Conservation (phyloP, 2,797 vertebrate genomes). For the Tolypeutes matacus region DNA sequence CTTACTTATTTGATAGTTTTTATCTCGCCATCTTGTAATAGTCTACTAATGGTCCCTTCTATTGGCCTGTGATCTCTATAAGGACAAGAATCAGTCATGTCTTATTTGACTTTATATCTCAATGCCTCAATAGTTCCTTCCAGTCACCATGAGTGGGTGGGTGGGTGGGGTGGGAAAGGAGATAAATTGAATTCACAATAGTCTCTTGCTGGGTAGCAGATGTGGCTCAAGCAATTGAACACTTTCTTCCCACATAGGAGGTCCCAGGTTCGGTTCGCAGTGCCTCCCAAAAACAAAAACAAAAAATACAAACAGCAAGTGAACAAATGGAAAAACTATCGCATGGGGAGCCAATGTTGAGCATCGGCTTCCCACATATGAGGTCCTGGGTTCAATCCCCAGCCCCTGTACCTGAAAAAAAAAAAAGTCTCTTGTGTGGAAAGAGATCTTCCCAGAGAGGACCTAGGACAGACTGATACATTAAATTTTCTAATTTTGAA, state of each 20-base stretch:
- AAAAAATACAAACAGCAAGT: no score
- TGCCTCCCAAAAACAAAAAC: no score
- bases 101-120: background rate
- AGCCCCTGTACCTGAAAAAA: no score
- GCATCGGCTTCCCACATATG: no score
- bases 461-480: background rate
- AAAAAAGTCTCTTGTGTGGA: background rate
- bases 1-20: background rate
- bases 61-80: background rate
- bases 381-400: no score
- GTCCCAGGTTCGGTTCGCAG: no score
- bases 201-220: background rate
- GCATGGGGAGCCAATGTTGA: no score
- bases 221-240: no score
- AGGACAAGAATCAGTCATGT: background rate
- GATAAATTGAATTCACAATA: background rate
- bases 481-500: constrained; percentile 8
- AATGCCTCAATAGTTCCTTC: background rate
- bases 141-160: background rate
- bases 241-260: no score
- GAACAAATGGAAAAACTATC: no score
- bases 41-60: background rate
- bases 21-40: background rate
- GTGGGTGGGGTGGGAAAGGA: background rate
- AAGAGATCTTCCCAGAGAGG: background rate